Percentiles rank a stretch among this genome's conserved stretches.
Conservation (phyloP, 2,888 invertebrate genomes). For the Eupithecia insigniata region DNA sequence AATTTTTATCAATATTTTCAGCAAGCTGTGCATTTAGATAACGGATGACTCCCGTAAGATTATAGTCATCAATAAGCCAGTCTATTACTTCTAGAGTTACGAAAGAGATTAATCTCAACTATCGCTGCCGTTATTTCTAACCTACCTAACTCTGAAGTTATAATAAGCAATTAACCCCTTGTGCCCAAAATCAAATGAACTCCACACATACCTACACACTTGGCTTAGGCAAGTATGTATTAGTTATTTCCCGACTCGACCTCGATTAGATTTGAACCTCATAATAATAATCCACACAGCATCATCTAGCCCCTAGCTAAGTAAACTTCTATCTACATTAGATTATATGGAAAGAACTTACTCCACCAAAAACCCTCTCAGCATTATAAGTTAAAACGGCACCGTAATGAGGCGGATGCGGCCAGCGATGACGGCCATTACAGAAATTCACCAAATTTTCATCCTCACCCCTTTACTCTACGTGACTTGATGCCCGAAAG, state of each 20-base stretch:
- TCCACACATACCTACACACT: too few relatives aligned
- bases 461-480: conserved; percentile 70
- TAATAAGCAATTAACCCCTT: too few relatives aligned
- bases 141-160: background rate
- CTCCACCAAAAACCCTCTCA: conserved; percentile 22
- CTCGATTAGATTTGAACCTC: too few relatives aligned
- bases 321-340: background rate
- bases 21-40: background rate
- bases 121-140: background rate
- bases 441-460: conserved; percentile 71
- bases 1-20: background rate
- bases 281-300: too few relatives aligned
- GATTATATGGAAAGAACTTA: background rate
- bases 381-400: conserved; percentile 20
- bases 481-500: conserved; percentile 66
- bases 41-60: background rate
- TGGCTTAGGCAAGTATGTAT: too few relatives aligned
- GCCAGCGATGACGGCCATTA: conserved; percentile 66
- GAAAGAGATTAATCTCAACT: background rate
- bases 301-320: background rate
- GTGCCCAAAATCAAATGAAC: too few relatives aligned
- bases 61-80: background rate
- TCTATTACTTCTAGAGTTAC: background rate
- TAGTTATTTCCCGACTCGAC: too few relatives aligned
- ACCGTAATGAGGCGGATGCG: conserved; percentile 57